A percentile compares a stretch with the other conserved stretches of the same genome.
phyloP scores from a whole-genome alignment of 2,113 vertebrate species.

The Hippoglossus stenolepis region DNA sequence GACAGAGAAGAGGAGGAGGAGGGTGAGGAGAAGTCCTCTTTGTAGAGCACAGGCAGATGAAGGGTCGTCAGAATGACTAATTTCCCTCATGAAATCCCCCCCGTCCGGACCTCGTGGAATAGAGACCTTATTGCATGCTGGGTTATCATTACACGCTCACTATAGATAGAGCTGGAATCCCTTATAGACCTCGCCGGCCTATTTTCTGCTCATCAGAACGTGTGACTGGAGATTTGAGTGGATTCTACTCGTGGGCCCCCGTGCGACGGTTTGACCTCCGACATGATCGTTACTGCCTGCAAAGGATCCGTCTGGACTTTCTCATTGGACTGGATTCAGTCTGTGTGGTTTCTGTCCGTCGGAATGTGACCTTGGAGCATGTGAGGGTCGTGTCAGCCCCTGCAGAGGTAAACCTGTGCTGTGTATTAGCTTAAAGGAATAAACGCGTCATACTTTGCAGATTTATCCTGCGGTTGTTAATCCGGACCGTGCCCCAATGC shows the following conservation, averaged over 20 bases:
- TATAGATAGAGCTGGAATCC: constrained; percentile 70
- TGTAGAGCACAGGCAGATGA: constrained; percentile 46
- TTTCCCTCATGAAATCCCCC: constrained; percentile 47
- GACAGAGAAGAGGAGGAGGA: neutral
- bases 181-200: constrained; percentile 54
- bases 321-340: neutral
- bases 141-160: constrained; percentile 52
- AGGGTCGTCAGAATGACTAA: constrained; percentile 60
- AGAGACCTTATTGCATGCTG: constrained; percentile 50
- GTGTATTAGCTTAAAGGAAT: constrained; percentile 24
- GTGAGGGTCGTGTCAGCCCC: neutral
- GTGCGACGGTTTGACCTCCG: constrained; percentile 16
- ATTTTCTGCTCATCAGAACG: constrained; percentile 51
- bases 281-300: constrained; percentile 31
- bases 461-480: constrained; percentile 31
- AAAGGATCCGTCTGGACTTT: neutral
- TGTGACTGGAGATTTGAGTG: constrained; percentile 17
- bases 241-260: neutral
- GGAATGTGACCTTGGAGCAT: constrained; percentile 27
- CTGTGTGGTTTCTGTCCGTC: neutral
- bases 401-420: constrained; percentile 19
- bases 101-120: constrained; percentile 23
- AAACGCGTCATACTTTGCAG: constrained; percentile 12
- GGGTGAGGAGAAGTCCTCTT: neutral
- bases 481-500: neutral